Base-by-base conservation (phyloP, 2,888 invertebrate genomes). In the Anoplius nigerrimus region DNA sequence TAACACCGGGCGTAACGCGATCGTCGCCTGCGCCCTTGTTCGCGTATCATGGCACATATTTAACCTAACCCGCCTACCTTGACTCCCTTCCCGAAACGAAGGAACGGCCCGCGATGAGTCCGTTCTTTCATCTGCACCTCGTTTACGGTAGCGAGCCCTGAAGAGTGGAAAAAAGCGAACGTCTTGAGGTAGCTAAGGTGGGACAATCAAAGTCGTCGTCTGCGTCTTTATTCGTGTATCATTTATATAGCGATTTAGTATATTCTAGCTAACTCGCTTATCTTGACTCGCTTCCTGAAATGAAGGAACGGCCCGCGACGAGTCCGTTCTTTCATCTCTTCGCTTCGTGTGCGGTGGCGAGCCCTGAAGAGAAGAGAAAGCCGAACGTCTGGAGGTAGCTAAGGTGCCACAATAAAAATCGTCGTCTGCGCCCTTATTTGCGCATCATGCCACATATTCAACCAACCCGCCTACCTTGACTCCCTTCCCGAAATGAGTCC, bases 401-500 rank as follows among this genome's bases (percentile, higher is more conserved):
- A n/a, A n/a, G n/a, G n/a, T n/a, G n/a, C n/a, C n/a, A n/a, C n/a
- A n/a, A n/a, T n/a, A n/a, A n/a, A n/a, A n/a, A n/a, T 22, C 51
- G 13, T 11, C 52, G 18, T 5, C 11, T 34, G 34, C 34, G 34
- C 34, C 34, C 34, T 34, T 13, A 13, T 34, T 34, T 13, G 11
- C 11, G 11, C 1, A 34, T 8, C 11, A n/a, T n/a, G 34, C 34
- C n/a, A n/a, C 11, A 1, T 6, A 52, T 21, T 52, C 5, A 22
- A 6, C 21, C n/a, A n/a, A 22, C 52, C n/a, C 18, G 6, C 52
- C 52, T 8, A 13, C 45, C 43, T 45, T 54, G 18, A 21, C 56
- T 53, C 45, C 24, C 16, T 22, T n/a, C 27, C 57, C 53, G 52
- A 66, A 20, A 66, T n/a, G 42, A 66, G 22, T 22, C 42, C 57